These are phyloP conservation scores for Paracentrotus lividus DNA, from an alignment of 53 echinoderm and acorn worm species.

Conservation along the genomic window DNA sequence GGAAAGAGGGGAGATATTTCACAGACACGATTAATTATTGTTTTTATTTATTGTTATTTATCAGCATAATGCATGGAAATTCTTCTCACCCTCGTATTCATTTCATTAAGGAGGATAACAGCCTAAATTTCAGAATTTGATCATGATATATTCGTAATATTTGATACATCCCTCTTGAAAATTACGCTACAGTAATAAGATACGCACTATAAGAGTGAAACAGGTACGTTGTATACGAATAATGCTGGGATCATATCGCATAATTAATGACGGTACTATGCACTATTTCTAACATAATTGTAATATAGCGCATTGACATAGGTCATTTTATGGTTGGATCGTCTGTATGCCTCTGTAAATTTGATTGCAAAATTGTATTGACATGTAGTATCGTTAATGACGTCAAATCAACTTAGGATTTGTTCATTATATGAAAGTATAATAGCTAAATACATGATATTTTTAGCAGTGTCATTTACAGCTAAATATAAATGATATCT, in stretches of 20 bases:
- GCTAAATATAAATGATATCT: no score
- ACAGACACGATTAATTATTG: no score
- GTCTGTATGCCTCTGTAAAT: slow-evolving; percentile 33
- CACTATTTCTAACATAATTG: background rate
- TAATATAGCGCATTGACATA: background rate
- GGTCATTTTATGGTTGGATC: background rate
- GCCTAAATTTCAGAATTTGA: background rate
- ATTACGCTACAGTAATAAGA: background rate
- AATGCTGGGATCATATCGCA: background rate
- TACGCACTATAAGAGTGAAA: background rate
- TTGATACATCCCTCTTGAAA: background rate
- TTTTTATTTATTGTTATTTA: background rate
- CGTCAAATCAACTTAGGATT: background rate
- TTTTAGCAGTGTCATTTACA: no score
- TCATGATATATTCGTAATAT: background rate
- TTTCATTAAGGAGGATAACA: background rate
- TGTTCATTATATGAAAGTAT: background rate
- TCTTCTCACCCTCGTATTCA: no score
- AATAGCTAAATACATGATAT: no score
- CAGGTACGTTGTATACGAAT: background rate
- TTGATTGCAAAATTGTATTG: slow-evolving; percentile 45
- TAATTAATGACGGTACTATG: background rate
- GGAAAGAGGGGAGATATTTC: no score
- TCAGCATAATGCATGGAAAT: background rate
- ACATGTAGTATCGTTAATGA: slow-evolving; percentile 18